Base-by-base conservation (phyloP, 2,113 vertebrate species). In the Sinocyclocheilus anshuiensis region DNA sequence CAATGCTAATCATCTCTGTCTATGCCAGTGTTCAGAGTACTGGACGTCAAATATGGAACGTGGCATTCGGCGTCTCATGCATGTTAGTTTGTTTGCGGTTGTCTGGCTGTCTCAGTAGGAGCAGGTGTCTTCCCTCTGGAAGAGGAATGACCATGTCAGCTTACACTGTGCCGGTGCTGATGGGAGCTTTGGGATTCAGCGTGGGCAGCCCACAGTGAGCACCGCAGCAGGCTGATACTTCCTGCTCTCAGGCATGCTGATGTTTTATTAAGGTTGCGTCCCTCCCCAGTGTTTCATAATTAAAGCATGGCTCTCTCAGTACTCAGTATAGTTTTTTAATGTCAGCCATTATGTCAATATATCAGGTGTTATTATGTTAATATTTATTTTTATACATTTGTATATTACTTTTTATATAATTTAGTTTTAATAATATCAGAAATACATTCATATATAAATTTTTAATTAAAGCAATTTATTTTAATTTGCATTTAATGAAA, bases 201-300 rank as follows among this genome's bases (percentile, higher is more conserved):
- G 42, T 36, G 59, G 59, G 53, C 83, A 63, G 22, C 77, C 72
- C 77, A 42, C 85, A 65, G 63, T 50, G n/a, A 50, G 65, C 83
- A 7, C 50, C 48, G 55, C 84, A 77, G 53, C 78, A 48, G 67
- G 59, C 77, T 18, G 39, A 63, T 42, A 61, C 74, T 85, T 74
- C 71, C 84, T 81, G 85, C 82, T 86, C 77, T 78, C 87, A 72
- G 61, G 87, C 78, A 90, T 88, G 86, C 90, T 89, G 85, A 90
- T 90, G 85, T 61, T 88, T 90, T 89, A 90, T 90, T 90, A 90
- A 87, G 39, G 79, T 84, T 18, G 78, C 24, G 42, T 74, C 61
- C 63, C 83, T 88, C 88, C 87, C 85, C 76, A 59, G 83, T 29
- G 87, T 55, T 84, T 89, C 77, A 86, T 89, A 89, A 90, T 88